These are phyloP conservation scores for Melinaea menophilus DNA, from an alignment of 2,888 invertebrate species.

Conservation along the genomic window DNA sequence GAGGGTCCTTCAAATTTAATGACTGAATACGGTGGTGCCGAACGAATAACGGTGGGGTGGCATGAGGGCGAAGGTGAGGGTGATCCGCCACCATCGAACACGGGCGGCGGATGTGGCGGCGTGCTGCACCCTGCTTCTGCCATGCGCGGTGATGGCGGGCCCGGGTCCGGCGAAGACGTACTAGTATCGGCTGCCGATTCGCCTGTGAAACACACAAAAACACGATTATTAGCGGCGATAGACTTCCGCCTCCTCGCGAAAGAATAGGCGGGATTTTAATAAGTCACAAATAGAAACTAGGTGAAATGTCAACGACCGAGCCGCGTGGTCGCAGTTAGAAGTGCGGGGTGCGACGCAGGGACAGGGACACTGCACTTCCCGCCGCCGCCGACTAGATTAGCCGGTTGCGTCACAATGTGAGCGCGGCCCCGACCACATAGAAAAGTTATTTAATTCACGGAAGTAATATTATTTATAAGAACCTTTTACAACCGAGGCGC, in stretches of 20 bases:
- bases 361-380: conserved; percentile 78
- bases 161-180: conserved; percentile 93
- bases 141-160: conserved; percentile 90
- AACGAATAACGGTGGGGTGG: conserved; percentile 76
- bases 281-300: conserved; percentile 75
- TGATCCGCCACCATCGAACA: conserved; percentile 72
- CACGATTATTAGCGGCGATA: conserved; percentile 52
- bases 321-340: conserved; percentile 65
- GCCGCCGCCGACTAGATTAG: conserved; percentile 77
- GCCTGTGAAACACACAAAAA: conserved; percentile 76
- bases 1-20: conserved; percentile 78
- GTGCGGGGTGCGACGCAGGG: conserved; percentile 70
- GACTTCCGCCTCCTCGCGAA: conserved; percentile 41
- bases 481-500: conserved; percentile 13
- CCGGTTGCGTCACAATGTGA: conserved; percentile 73
- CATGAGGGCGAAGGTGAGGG: conserved; percentile 64
- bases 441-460: conserved; percentile 51
- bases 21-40: conserved; percentile 77
- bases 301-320: conserved; percentile 77
- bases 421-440: conserved; percentile 52
- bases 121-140: conserved; percentile 81
- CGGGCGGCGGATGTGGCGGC: conserved; percentile 78
- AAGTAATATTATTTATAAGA: conserved; percentile 26
- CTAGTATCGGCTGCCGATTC: conserved; percentile 96
- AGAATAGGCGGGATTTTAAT: conserved; percentile 64